Evolutionary conservation across 2,888 invertebrate genomes (phyloP), one percentile per base, ranked within the genome.

Genomic region (Ichneumoninae sp.): DNA sequence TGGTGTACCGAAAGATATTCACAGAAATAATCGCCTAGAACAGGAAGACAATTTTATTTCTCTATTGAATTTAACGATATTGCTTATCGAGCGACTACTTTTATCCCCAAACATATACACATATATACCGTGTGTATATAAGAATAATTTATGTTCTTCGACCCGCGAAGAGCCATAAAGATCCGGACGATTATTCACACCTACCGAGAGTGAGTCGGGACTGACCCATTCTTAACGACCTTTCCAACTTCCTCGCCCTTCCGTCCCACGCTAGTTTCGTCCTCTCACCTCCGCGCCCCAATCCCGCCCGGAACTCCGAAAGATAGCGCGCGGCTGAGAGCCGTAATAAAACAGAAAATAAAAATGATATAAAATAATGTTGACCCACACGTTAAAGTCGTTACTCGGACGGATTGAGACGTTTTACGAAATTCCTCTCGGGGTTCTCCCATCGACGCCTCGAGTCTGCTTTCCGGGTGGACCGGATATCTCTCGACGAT

Each of bases 101-200:
- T 16, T 63, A 63, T 63, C 33, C 33, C 63, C 30, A 16, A 33
- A 33, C 26, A 8, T 13, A 10, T 4, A 7, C 0, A 63, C 3
- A 30, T 26, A 22, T 30, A 4, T 47, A 16, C 0, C 30, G 30
- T 33, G 33, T 6, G n/a, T 16, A 63, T n/a, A 47, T 33, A n/a
- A 6, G 26, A 16, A 30, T 33, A 63, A 63, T 76, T 76, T 66
- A 76, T 63, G 63, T 63, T 63, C 63, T 33, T 63, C 63, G 30
- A 13, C 6, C 16, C 4, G 30, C 16, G n/a, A 13, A 19, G 22
- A 50, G 54, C 50, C 52, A 36, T 66, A 75, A 75, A 75, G 47
- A 50, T 76, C 40, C 66, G 7, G 36, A 26, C 40, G 52, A 76
- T 76, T 66, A 76, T 76, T 65, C 66, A 76, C 76, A 76, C 76